These are phyloP conservation scores for Microplitis demolitor DNA, from an alignment of 1,140 invertebrate genomes.

Conservation along the genomic window DNA sequence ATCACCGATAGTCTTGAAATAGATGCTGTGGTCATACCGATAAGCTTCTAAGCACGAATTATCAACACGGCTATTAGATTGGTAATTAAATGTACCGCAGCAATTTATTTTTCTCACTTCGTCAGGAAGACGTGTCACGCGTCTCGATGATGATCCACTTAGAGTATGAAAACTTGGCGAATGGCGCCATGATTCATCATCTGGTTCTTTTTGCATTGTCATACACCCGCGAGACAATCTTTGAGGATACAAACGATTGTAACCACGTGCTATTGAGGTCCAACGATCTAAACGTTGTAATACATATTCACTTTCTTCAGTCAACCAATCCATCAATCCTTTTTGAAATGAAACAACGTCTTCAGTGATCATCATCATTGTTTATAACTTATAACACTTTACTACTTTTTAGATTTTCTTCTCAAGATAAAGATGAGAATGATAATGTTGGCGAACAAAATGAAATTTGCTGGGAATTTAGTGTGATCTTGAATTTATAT, in stretches of 20 bases:
- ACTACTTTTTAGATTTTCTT: too few relatives aligned
- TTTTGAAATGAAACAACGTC: slow-evolving; percentile 34
- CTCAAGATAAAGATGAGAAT: too few relatives aligned
- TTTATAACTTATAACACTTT: too few relatives aligned
- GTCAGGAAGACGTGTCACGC: slow-evolving; percentile 28
- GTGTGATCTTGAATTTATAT: not conserved
- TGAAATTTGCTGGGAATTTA: too few relatives aligned
- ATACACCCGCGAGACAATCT: slow-evolving; percentile 41
- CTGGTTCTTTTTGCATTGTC: slow-evolving; percentile 43
- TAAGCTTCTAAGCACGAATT: slow-evolving; percentile 52
- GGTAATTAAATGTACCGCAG: slow-evolving; percentile 50
- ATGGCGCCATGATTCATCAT: slow-evolving; percentile 34
- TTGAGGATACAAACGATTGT: slow-evolving; percentile 50
- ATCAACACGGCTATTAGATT: slow-evolving; percentile 51
- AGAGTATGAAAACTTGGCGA: slow-evolving; percentile 32
- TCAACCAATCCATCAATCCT: slow-evolving; percentile 53
- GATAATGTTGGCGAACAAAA: too few relatives aligned
- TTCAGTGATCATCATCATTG: slow-evolving; percentile 8
- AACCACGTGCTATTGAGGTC: slow-evolving; percentile 50
- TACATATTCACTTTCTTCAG: slow-evolving; percentile 51
- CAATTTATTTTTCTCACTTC: slow-evolving; percentile 49
- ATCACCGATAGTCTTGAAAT: slow-evolving; percentile 58
- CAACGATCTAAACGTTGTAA: slow-evolving; percentile 55
- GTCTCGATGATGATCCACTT: slow-evolving; percentile 29
- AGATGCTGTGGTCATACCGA: slow-evolving; percentile 57